A percentile compares a stretch with the other conserved stretches of the same genome.
phyloP scores from a whole-genome alignment of 53 echinoderm and acorn worm species.

The Echinarachnius parma region DNA sequence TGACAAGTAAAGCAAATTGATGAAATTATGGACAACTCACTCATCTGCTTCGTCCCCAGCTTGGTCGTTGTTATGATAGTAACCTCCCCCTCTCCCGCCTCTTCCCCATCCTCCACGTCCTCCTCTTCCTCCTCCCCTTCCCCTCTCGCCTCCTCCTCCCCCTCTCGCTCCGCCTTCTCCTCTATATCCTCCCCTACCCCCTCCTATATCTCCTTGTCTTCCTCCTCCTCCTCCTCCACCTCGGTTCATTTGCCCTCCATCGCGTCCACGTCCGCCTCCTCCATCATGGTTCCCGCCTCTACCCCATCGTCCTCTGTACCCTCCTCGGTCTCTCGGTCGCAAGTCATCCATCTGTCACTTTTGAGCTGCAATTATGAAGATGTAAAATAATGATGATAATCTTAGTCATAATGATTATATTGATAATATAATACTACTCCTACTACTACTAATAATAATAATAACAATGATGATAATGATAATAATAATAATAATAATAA shows the following conservation, averaged over 20 bases:
- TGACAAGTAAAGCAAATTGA: not conserved
- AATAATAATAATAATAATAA: too few species aligned
- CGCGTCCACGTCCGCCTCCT: conserved; percentile 10
- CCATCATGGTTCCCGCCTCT: conserved; percentile 1
- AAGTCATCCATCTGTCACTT: too few species aligned
- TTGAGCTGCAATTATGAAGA: too few species aligned
- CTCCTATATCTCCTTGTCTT: not conserved
- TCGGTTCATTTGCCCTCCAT: not conserved
- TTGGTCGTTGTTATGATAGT: not conserved
- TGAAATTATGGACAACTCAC: not conserved
- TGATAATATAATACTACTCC: too few species aligned
- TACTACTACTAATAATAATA: too few species aligned
- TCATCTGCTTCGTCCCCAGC: not conserved
- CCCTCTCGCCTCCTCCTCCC: not conserved
- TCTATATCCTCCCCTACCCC: not conserved
- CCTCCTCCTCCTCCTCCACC: conserved; percentile 16
- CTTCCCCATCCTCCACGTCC: not conserved
- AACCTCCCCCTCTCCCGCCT: not conserved
- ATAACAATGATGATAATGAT: too few species aligned
- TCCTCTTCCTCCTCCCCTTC: not conserved
- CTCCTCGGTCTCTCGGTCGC: too few species aligned
- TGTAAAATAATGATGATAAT: too few species aligned
- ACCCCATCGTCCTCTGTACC: conserved; percentile 18
- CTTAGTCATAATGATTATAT: too few species aligned
- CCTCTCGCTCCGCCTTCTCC: conserved; percentile 6